Evolutionary conservation across 2,797 vertebrate species (phyloP), one percentile per base, ranked within the genome.

Genomic region (Acipenser ruthenus): DNA sequence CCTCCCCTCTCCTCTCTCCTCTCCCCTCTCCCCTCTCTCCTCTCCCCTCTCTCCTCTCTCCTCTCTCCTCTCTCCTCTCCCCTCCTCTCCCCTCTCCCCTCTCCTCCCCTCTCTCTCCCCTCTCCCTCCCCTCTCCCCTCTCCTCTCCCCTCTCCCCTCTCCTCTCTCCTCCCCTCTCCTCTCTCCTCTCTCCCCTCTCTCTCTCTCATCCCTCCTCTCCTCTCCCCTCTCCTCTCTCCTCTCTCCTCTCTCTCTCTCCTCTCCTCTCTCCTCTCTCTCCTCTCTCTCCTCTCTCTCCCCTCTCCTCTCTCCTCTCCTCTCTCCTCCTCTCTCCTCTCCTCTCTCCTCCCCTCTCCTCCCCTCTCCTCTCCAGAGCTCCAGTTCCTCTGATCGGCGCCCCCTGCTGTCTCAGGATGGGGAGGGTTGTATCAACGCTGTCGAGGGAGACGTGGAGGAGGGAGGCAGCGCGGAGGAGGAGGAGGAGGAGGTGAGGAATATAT

Each of bases 391-490:
- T 13, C 71, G 82, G 48, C 74, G 64, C 37, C 74, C 64, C 0
- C 79, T 88, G 15, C 67, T 89, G 13, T 66, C 74, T 12, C 86
- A 89, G 0, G 82, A 83, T 0, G 78, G 80, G 15, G 15, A 15
- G 9, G 78, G 70, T 74, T 91, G 89, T 0, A 82, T 93, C 75
- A 94, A 93, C 0, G n/a, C 84, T 53, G 75, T 67, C 47, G 84
- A 78, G 12, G 85, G 79, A 11, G 91, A 92, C 0, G 50, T 87
- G 60, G 89, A 88, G 66, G 84, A 67, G 0, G 80, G 74, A 23
- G 52, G 50, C 0, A 66, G 65, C 0, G 68, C 66, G 1, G 63
- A 71, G 13, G 74, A 79, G 0, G 80, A 85, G 0, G 0, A 66
- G 1, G n/a, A 56, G 49, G 10, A 56, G 68, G 74, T 71, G 47